A percentile compares a stretch with the other conserved stretches of the same genome.
Evolutionary conservation across 2,888 invertebrate genomes (phyloP).

Genomic region (Lamellibrachia columna): DNA sequence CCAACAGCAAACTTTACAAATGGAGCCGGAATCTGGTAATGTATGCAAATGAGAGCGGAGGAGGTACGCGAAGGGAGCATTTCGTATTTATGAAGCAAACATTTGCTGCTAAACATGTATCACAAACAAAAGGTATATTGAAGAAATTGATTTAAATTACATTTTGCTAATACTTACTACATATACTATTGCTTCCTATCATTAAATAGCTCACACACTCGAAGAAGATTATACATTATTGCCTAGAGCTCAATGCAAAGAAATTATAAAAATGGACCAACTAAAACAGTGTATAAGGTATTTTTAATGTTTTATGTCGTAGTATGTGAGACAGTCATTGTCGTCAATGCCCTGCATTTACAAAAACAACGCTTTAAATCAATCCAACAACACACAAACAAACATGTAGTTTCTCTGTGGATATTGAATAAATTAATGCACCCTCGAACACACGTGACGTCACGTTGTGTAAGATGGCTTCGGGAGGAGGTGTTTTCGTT

Average conservation of each 20-base stretch:
- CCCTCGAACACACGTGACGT: background rate
- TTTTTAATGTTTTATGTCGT: background rate
- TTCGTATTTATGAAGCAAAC: background rate
- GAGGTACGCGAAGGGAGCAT: background rate
- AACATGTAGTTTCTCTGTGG: background rate
- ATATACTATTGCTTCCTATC: background rate
- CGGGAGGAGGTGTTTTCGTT: background rate
- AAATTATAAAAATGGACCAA: background rate
- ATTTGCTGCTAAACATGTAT: background rate
- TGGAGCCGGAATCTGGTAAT: constrained; percentile 12
- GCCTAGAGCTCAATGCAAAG: background rate
- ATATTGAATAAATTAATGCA: background rate
- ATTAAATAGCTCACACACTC: background rate
- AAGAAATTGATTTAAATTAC: background rate
- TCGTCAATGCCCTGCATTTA: background rate
- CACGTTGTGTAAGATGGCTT: background rate
- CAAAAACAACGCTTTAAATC: background rate
- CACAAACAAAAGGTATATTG: background rate
- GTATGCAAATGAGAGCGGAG: background rate
- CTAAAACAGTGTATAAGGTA: background rate
- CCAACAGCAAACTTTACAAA: constrained; percentile 5
- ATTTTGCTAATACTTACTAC: background rate
- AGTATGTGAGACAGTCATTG: background rate
- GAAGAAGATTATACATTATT: background rate
- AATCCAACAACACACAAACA: background rate